Percentiles rank a stretch among this genome's conserved stretches.
Conservation (phyloP, 2,113 vertebrate species). For the Eclectus roratus region DNA sequence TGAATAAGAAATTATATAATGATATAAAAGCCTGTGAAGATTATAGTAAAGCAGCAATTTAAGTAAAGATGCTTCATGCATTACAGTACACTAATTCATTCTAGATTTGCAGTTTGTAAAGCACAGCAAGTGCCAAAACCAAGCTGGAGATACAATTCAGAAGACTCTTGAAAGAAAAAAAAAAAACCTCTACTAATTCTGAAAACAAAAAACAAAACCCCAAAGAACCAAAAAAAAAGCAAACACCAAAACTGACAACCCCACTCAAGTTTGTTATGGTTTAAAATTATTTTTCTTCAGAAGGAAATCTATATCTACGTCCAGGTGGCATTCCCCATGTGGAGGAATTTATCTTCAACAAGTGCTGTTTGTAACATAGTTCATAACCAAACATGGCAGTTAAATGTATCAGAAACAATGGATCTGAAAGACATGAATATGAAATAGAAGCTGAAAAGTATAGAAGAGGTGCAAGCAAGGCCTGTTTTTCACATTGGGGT, state of each 20-base stretch:
- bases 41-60: not conserved
- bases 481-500: not conserved
- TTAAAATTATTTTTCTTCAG: not conserved
- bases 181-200: not conserved
- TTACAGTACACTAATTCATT: not conserved
- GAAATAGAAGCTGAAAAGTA: not conserved
- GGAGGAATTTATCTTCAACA: not conserved
- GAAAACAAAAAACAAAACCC: not conserved
- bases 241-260: rapidly evolving
- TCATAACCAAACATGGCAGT: not conserved
- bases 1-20: not conserved
- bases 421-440: not conserved
- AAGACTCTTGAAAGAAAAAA: not conserved
- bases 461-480: not conserved
- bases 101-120: not conserved
- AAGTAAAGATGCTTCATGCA: not conserved
- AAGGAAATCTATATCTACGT: not conserved
- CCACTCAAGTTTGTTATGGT: not conserved
- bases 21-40: not conserved
- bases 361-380: not conserved
- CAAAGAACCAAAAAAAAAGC: not conserved
- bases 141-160: not conserved
- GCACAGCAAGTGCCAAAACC: not conserved
- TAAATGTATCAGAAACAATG: not conserved
- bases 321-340: not conserved